Conservation (phyloP, 2,797 vertebrate species). For the Heterohyrax brucei region DNA sequence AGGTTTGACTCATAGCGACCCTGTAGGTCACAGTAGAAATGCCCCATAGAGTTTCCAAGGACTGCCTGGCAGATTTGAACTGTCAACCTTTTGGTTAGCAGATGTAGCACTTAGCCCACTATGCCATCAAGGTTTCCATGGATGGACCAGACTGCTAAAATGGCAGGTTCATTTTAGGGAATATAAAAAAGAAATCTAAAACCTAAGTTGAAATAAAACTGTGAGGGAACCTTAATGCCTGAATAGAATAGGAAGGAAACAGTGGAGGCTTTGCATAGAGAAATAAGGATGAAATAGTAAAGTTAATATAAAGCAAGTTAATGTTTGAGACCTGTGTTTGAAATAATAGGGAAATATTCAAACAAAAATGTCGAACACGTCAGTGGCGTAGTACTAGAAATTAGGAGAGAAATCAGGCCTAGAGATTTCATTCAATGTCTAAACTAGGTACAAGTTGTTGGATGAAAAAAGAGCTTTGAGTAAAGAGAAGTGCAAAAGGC, state of each 20-base stretch:
- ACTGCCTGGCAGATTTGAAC: too few species aligned
- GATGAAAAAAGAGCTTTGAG: neutral
- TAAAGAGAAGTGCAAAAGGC: slow-evolving; percentile 41
- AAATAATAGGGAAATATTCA: slow-evolving; percentile 25
- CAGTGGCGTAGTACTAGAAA: neutral
- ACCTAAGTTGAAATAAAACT: neutral
- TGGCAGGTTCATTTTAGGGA: neutral
- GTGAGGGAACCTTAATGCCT: slow-evolving; percentile 29
- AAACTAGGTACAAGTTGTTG: neutral
- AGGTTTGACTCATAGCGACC: too few species aligned
- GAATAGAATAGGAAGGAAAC: slow-evolving; percentile 33
- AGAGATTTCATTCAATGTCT: neutral
- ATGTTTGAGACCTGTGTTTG: slow-evolving; percentile 49
- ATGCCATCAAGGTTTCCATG: too few species aligned
- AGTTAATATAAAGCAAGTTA: slow-evolving; percentile 42
- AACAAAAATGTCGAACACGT: slow-evolving; percentile 49
- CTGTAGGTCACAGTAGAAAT: too few species aligned
- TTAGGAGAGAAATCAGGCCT: slow-evolving; percentile 21
- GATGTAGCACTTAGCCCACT: too few species aligned
- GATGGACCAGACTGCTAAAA: neutral
- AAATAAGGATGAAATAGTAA: slow-evolving; percentile 55
- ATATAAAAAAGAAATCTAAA: slow-evolving; percentile 41
- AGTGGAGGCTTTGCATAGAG: slow-evolving; percentile 19
- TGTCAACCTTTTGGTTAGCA: too few species aligned
- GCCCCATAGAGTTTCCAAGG: too few species aligned